phyloP scores from a whole-genome alignment of 1,140 invertebrate genomes.

The Trigoniulus corallinus region DNA sequence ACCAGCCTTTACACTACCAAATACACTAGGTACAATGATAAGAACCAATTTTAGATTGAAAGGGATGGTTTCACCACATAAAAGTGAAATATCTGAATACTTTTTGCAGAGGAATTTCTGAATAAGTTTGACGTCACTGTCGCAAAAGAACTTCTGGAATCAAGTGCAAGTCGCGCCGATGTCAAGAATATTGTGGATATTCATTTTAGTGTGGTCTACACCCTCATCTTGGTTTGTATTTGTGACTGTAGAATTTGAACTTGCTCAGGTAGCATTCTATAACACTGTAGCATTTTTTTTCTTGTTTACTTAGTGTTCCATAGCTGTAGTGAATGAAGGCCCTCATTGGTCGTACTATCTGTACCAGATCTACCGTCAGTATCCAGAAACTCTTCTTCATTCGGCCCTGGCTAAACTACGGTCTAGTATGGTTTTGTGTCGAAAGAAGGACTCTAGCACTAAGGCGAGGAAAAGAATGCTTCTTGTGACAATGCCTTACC shows the following conservation, averaged over 20 bases:
- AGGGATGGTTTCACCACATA: neutral
- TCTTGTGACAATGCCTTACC: no score
- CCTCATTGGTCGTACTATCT: constrained; percentile 42
- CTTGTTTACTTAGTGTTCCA: constrained; percentile 32
- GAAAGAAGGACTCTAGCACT: no score
- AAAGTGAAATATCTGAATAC: constrained; percentile 14
- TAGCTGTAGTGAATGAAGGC: constrained; percentile 40
- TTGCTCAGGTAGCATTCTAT: neutral
- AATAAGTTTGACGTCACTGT: constrained; percentile 10
- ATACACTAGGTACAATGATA: no score
- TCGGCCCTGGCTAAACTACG: constrained; percentile 36
- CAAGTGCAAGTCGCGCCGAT: constrained; percentile 10
- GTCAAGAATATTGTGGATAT: constrained; percentile 23
- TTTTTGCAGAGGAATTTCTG: constrained; percentile 5
- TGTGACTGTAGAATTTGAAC: neutral
- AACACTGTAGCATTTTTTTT: neutral
- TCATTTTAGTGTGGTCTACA: constrained; percentile 19
- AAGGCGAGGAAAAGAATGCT: no score
- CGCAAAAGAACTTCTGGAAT: neutral
- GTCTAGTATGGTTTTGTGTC: no score
- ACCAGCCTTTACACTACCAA: neutral
- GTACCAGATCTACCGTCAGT: constrained; percentile 52
- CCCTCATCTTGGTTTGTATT: constrained; percentile 19
- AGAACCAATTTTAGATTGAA: neutral
- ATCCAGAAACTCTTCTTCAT: constrained; percentile 40